These are phyloP conservation scores for Erythrolamprus reginae DNA, from an alignment of 2,113 vertebrate species.

Conservation along the genomic window DNA sequence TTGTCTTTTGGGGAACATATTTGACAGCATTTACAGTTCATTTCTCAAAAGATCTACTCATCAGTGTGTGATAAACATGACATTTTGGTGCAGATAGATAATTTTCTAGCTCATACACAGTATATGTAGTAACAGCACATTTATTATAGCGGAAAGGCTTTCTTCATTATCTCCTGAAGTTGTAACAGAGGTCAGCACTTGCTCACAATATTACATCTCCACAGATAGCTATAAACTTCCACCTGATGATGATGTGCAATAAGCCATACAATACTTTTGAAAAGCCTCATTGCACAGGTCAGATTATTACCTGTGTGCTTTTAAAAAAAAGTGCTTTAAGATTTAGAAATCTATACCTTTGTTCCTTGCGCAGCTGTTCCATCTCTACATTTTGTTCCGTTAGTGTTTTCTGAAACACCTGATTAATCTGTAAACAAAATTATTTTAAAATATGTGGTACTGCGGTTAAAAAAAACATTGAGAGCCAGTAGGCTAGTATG, in stretches of 20 bases:
- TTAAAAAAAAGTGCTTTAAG: accelerated
- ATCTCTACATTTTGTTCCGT: slow-evolving; percentile 80
- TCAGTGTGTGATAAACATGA: not conserved
- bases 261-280: not conserved
- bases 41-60: not conserved
- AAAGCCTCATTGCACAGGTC: not conserved
- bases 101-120: not conserved
- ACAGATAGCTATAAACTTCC: not conserved
- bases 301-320: not conserved
- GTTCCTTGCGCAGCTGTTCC: slow-evolving; percentile 75
- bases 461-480: not conserved
- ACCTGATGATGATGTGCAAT: not conserved
- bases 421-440: slow-evolving; percentile 75
- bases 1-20: not conserved
- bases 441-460: not conserved
- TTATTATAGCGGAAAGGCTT: not conserved
- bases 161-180: not conserved
- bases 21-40: not conserved
- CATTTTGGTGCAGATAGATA: not conserved
- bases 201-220: not conserved
- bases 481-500: not conserved
- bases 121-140: not conserved
- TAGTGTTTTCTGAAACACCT: slow-evolving; percentile 82
- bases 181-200: not conserved
- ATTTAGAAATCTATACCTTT: slow-evolving; percentile 73